Evolutionary conservation across 1,140 invertebrate genomes (phyloP), one percentile per base, ranked within the genome.

Genomic region (Hyles vespertilio): DNA sequence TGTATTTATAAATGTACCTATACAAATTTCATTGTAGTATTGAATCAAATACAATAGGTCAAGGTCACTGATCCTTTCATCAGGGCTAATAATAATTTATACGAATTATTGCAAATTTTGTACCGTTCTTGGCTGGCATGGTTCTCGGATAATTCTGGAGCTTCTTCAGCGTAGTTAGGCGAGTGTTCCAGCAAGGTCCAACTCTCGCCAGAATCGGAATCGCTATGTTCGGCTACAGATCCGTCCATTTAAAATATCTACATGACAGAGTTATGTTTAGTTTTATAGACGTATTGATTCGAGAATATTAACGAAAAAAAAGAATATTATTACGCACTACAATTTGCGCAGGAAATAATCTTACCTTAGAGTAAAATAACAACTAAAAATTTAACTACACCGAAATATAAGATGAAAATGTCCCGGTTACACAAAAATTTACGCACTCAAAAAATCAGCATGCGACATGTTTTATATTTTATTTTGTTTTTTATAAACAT

Each of bases 171-270:
- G 47, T 72, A 70, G 6, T 63, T 47, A 11, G 82, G 68, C 44
- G 56, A 62, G 56, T 32, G 59, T 46, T 86, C 84, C 12, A 87
- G 59, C 49, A 87, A 58, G 45, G 83, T 86, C 84, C 84, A 87
- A 70, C 84, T 87, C 34, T 87, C 84, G 43, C 84, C 81, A 34
- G 84, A 87, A 63, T 87, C 84, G 11, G 84, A 87, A 72, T 87
- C 84, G 59, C 84, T 87, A 55, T 83, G 81, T 40, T 87, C 84
- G 32, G 73, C 46, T 51, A 61, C 64, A 59, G 72, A 68, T 51
- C 71, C 74, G 61, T 87, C 84, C 83, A 87, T 87, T 72, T 72
- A 71, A 61, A 57, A 57, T 43, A 56, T 36, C 49, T 58, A 33
- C 5, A 48, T 50, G 48, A 59, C 40, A 58, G 51, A 48, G 58